Conservation (phyloP, 2,797 vertebrate species). For the Anguilla obscura region DNA sequence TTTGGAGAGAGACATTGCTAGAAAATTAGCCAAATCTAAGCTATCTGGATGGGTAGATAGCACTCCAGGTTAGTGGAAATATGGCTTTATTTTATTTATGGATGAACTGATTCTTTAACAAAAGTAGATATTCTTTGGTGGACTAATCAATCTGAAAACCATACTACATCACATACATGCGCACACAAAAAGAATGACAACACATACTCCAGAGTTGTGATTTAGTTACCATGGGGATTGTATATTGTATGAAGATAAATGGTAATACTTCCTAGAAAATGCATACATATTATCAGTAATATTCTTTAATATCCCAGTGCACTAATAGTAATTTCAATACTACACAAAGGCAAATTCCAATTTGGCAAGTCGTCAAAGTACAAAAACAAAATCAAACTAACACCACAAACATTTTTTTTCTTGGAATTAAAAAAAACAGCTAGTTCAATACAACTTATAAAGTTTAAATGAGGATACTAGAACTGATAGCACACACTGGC, state of each 20-base stretch:
- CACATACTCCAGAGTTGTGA: background rate
- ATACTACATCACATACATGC: background rate
- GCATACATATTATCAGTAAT: conserved; percentile 13
- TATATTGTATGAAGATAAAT: conserved; percentile 23
- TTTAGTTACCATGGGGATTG: background rate
- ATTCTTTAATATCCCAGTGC: conserved; percentile 32
- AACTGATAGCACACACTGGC: background rate
- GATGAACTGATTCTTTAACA: no score
- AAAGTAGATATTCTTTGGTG: background rate
- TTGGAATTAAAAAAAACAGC: conserved; percentile 1
- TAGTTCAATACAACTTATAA: background rate
- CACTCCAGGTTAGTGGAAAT: no score
- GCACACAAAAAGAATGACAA: background rate
- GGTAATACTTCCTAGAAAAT: conserved; percentile 34
- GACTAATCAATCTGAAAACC: background rate
- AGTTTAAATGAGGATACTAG: background rate
- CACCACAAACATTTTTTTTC: background rate
- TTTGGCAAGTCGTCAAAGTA: conserved; percentile 31
- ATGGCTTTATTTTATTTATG: no score
- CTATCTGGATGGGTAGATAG: no score
- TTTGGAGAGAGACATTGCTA: no score
- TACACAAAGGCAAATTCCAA: background rate
- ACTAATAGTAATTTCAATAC: conserved; percentile 3
- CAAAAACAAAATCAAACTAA: conserved; percentile 25
- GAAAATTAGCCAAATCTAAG: no score